These are phyloP conservation scores for Scomber colias DNA, from an alignment of 2,113 vertebrate genomes.

Conservation along the genomic window DNA sequence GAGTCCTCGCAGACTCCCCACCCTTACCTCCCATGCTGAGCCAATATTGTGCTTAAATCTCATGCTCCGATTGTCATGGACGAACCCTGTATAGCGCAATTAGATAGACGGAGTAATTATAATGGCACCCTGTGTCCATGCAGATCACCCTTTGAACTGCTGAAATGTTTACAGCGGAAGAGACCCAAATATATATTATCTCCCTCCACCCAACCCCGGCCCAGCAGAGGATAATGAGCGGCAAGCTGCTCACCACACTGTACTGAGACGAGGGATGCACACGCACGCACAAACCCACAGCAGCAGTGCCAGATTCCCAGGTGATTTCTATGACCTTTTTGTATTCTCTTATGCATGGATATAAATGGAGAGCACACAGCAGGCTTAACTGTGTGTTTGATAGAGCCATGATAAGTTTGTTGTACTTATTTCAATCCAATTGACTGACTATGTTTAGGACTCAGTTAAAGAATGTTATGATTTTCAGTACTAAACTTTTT, in stretches of 20 bases:
- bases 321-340: slow-evolving; percentile 24
- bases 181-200: slow-evolving; percentile 76
- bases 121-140: slow-evolving; percentile 80
- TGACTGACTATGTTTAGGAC: too few species aligned
- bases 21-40: slow-evolving; percentile 84
- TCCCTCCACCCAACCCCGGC: slow-evolving; percentile 23
- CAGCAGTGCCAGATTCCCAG: slow-evolving; percentile 7
- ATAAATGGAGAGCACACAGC: neutral
- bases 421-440: too few species aligned
- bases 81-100: slow-evolving; percentile 79
- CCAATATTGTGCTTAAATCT: slow-evolving; percentile 87
- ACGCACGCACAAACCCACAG: neutral
- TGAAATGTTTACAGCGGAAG: slow-evolving; percentile 82
- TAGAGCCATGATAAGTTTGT: neutral
- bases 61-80: slow-evolving; percentile 86
- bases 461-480: too few species aligned
- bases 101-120: slow-evolving; percentile 81
- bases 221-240: slow-evolving; percentile 62
- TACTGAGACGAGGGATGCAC: slow-evolving; percentile 19
- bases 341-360: neutral
- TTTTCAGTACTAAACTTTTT: too few species aligned
- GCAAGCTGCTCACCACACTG: slow-evolving; percentile 21
- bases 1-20: slow-evolving; percentile 68
- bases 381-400: neutral
- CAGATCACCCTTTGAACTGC: slow-evolving; percentile 82